Conservation (phyloP, 2,113 vertebrate species). For the Brachyhypopomus gauderio region DNA sequence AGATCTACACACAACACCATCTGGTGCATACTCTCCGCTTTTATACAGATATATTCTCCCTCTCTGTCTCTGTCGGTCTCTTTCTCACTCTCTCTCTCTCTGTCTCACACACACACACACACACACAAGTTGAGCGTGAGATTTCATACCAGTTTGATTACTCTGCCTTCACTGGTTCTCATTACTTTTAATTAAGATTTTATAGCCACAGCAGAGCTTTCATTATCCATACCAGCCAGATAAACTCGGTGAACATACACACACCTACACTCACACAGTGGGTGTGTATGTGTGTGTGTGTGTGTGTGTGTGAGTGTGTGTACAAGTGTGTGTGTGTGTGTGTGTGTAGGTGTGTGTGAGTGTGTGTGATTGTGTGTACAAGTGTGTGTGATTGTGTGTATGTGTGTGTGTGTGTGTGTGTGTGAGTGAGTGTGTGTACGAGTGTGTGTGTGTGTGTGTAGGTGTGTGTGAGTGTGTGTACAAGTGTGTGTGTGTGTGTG, state of each 20-base stretch:
- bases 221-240: slow-evolving; percentile 17
- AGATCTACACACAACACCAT: slow-evolving; percentile 30
- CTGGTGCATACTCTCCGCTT: slow-evolving; percentile 14
- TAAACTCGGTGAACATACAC: slow-evolving; percentile 18
- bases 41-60: not conserved
- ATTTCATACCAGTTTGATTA: slow-evolving; percentile 25
- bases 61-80: no score
- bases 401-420: no score
- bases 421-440: no score
- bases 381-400: no score
- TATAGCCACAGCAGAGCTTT: slow-evolving; percentile 8
- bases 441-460: not conserved
- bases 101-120: slow-evolving; percentile 10
- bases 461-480: not conserved
- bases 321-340: no score
- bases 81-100: no score
- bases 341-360: no score
- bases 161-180: slow-evolving; percentile 20
- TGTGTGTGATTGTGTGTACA: no score
- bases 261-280: slow-evolving; percentile 13
- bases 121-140: not conserved
- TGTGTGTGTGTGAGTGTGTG: no score
- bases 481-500: not conserved
- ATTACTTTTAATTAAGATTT: slow-evolving; percentile 54
- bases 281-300: no score